These are phyloP conservation scores for Odontomyia ornata DNA, from an alignment of 2,888 invertebrate genomes.

Conservation along the genomic window DNA sequence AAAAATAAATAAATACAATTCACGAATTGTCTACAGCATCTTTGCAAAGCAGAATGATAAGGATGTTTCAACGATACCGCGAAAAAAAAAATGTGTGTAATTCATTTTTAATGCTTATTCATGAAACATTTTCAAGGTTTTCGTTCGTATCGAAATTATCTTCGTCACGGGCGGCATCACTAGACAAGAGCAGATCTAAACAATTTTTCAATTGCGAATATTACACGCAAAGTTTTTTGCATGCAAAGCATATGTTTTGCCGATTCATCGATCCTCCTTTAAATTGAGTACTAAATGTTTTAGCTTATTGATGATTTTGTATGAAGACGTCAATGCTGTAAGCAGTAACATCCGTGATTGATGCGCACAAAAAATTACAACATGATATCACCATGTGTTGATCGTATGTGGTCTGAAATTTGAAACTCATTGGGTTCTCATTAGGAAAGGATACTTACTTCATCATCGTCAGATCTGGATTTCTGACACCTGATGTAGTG, in stretches of 20 bases:
- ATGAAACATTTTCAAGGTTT: constrained; percentile 23
- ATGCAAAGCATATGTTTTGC: background rate
- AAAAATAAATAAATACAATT: too few species aligned
- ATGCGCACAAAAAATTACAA: background rate
- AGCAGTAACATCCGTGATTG: constrained; percentile 17
- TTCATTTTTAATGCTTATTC: background rate
- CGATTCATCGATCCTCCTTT: constrained; percentile 16
- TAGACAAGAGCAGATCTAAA: background rate
- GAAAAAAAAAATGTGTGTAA: background rate
- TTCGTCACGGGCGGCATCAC: constrained; percentile 21
- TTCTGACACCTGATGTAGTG: background rate
- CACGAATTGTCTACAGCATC: too few species aligned
- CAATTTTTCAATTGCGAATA: background rate
- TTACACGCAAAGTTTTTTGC: background rate
- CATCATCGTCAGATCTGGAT: background rate
- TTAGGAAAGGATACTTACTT: constrained; percentile 14
- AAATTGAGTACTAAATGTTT: constrained; percentile 19
- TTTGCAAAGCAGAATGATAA: background rate
- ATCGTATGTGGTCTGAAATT: constrained; percentile 11
- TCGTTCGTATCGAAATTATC: background rate
- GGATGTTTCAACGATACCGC: background rate
- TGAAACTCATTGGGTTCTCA: background rate
- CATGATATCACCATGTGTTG: constrained; percentile 14
- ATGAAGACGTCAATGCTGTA: constrained; percentile 26
- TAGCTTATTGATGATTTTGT: background rate